These are phyloP conservation scores for Sesia apiformis DNA, from an alignment of 2,888 invertebrate genomes.

Conservation along the genomic window DNA sequence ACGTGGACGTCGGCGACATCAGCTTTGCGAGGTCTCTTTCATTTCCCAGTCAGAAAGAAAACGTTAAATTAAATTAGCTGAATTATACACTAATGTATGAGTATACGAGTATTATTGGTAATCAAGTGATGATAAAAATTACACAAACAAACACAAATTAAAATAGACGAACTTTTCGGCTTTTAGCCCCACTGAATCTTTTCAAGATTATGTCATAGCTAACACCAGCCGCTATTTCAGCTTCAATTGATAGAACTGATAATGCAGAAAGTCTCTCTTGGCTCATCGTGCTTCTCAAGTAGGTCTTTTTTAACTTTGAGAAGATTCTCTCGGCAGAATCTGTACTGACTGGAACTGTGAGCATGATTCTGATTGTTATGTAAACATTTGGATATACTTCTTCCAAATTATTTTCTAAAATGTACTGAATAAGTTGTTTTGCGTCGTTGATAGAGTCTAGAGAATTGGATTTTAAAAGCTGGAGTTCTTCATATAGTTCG, in stretches of 20 bases:
- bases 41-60: not conserved
- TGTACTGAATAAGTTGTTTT: not conserved
- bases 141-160: not conserved
- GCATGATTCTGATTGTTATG: slow-evolving; percentile 5
- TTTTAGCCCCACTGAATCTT: not conserved
- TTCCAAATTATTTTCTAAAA: not conserved
- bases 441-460: not conserved
- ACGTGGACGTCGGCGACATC: not conserved
- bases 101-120: not conserved
- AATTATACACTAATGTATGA: not conserved
- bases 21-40: not conserved
- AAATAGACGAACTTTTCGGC: not conserved
- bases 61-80: not conserved
- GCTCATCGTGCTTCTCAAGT: not conserved
- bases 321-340: not conserved
- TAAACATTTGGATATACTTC: not conserved
- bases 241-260: not conserved
- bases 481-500: not conserved
- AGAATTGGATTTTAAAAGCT: not conserved
- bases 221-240: not conserved
- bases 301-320: not conserved
- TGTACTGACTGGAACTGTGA: slow-evolving; percentile 8
- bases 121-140: not conserved
- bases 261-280: not conserved
- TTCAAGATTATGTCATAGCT: not conserved